Conservation (phyloP, 2,888 invertebrate species). For the Caenorhabditis panamensis region DNA sequence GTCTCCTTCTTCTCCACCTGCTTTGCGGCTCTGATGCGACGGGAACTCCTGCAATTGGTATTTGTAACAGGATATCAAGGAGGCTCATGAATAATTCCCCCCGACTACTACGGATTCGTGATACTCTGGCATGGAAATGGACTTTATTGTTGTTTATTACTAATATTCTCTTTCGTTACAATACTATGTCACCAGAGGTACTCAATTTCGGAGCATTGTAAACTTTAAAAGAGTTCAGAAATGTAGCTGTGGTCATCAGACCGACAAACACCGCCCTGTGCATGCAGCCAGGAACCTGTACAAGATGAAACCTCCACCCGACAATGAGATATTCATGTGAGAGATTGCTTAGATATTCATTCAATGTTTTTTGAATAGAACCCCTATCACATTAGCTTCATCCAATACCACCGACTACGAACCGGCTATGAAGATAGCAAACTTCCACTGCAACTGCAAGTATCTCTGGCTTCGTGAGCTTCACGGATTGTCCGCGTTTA, state of each 20-base stretch:
- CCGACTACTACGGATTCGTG: neutral
- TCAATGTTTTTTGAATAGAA: constrained; percentile 23
- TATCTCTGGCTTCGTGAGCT: constrained; percentile 68
- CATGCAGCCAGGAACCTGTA: constrained; percentile 27
- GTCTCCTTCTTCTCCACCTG: neutral
- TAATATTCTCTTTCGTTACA: too few relatives aligned
- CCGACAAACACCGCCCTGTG: neutral
- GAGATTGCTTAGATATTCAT: neutral
- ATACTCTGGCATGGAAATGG: too few relatives aligned
- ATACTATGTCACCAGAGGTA: constrained; percentile 26
- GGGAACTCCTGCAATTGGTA: constrained; percentile 22
- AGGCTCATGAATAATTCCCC: neutral
- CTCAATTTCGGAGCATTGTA: neutral
- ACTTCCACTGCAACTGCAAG: constrained; percentile 65
- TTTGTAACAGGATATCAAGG: constrained; percentile 30
- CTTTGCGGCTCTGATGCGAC: neutral
- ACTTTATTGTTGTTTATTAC: neutral
- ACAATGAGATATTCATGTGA: constrained; percentile 40
- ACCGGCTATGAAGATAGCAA: constrained; percentile 54
- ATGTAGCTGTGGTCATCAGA: constrained; percentile 45
- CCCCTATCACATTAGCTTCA: constrained; percentile 33
- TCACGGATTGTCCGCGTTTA: constrained; percentile 64
- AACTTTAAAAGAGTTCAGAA: constrained; percentile 21
- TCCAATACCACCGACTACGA: constrained; percentile 41
- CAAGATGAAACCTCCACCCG: constrained; percentile 24